Percentiles rank a stretch among this genome's conserved stretches.
Conservation (phyloP, 2,888 invertebrate species). For the Xestia xanthographa region DNA sequence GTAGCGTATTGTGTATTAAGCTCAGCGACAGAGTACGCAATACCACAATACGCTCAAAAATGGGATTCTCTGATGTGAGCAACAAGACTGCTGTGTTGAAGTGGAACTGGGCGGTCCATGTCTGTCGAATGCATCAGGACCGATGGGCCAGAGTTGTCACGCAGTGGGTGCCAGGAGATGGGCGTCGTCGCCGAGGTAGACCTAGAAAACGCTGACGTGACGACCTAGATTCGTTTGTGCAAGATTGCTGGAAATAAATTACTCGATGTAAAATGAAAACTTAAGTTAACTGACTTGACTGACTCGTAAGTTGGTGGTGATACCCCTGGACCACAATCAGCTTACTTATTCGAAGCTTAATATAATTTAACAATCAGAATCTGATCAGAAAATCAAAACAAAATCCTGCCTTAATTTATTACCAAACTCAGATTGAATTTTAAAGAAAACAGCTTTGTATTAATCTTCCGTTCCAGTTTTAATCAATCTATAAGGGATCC, state of each 20-base stretch:
- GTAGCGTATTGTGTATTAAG: too few relatives aligned
- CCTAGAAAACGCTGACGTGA: too few relatives aligned
- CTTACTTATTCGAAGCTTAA: neutral
- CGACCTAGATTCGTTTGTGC: too few relatives aligned
- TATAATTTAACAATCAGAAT: neutral
- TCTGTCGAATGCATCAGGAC: too few relatives aligned
- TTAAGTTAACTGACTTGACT: neutral
- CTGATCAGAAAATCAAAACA: constrained; percentile 7
- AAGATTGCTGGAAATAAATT: neutral
- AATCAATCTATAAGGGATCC: constrained; percentile 53
- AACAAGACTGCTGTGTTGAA: too few relatives aligned
- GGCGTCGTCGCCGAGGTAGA: too few relatives aligned
- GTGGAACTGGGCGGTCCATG: too few relatives aligned
- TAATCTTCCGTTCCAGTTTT: constrained; percentile 42
- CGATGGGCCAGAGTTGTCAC: too few relatives aligned
- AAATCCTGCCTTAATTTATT: constrained; percentile 9
- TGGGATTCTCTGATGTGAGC: too few relatives aligned
- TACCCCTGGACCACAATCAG: neutral
- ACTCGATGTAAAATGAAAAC: neutral
- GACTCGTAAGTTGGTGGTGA: neutral
- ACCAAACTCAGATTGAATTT: constrained; percentile 19
- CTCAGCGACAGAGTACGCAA: too few relatives aligned
- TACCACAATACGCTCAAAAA: too few relatives aligned
- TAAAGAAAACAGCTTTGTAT: constrained; percentile 41
- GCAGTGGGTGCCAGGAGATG: too few relatives aligned